Base-by-base conservation (phyloP, 2,888 invertebrate genomes). In the Lepidochitona cinerea region DNA sequence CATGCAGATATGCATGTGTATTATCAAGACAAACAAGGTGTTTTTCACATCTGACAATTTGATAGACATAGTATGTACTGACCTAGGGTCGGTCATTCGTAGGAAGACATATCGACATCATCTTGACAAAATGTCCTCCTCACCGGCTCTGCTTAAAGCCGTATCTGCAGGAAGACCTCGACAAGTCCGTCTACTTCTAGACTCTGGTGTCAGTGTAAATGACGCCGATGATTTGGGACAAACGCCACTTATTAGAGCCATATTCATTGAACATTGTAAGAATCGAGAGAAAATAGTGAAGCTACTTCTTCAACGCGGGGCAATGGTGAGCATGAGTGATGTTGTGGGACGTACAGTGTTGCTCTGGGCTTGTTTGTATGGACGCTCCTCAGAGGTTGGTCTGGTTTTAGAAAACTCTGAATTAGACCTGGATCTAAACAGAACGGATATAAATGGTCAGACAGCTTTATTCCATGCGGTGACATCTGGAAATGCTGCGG, bases 191-290 rank as follows among this genome's bases (percentile, higher is more conserved):
- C 79, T 83, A 68, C 73, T 82, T 9, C 59, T 81, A n/a, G 81
- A 82, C 29, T 72, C 78, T 0, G 80, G 81, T 9, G 71, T 80
- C 1, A 71, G 74, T 59, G 26, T 66, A 9, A 74, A 81, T 12
- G 76, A 76, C 26, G 67, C 71, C 4, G 84, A 83, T 52, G 83
- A 83, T 33, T 83, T 81, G 70, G 82, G 82, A 67, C 82, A 84
- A 74, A 83, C 83, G 33, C 73, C 82, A 1, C 72, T 84, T 0
- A 83, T 83, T 18, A 71, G 80, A 36, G 72, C 81, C 4, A 70
- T 83, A 9, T 80, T 84, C 68, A 29, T 83, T 32, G 84, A 81
- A 59, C 70, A 81, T 36, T 76, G 75, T 32, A 71, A 74, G 32
- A 79, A 68, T 23, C 68, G 82, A 49, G 73, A 79, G 35, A 78